Percentiles rank a stretch among this genome's conserved stretches.
Conservation (phyloP, 2,113 vertebrate genomes). For the Megaleporinus macrocephalus region DNA sequence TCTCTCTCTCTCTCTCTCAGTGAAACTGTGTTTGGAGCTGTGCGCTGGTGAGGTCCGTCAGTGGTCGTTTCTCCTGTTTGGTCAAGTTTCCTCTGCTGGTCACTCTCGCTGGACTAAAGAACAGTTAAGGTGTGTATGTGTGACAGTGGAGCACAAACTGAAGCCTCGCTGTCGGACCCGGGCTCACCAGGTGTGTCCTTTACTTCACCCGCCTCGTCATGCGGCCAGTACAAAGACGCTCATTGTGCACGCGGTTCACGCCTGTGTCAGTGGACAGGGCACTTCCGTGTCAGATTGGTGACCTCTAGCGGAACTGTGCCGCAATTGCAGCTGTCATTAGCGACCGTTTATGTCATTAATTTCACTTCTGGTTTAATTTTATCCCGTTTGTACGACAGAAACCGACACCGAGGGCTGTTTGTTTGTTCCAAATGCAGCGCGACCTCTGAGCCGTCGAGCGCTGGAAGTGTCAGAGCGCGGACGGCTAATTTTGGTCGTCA, state of each 20-base stretch:
- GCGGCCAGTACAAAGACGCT: not conserved
- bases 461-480: not conserved
- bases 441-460: not conserved
- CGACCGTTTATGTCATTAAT: not conserved
- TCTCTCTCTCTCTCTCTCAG: not conserved
- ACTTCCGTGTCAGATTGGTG: slow-evolving; percentile 36
- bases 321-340: slow-evolving; percentile 18
- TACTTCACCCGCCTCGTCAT: slow-evolving; percentile 17
- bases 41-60: not conserved
- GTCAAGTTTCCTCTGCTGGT: not conserved
- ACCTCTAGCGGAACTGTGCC: slow-evolving; percentile 33
- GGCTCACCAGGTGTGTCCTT: slow-evolving; percentile 29
- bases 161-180: slow-evolving; percentile 13
- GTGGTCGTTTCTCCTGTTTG: not conserved
- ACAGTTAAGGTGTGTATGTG: not conserved
- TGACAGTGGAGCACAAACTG: slow-evolving; percentile 2
- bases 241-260: slow-evolving; percentile 32
- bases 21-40: too few relatives aligned
- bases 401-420: not conserved
- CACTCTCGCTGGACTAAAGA: too few relatives aligned
- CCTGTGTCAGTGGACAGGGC: slow-evolving; percentile 6
- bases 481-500: slow-evolving; percentile 7
- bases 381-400: not conserved
- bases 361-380: not conserved
- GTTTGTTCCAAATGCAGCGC: not conserved